Conservation (phyloP, 2,113 vertebrate genomes). For the Seriola aureovittata region DNA sequence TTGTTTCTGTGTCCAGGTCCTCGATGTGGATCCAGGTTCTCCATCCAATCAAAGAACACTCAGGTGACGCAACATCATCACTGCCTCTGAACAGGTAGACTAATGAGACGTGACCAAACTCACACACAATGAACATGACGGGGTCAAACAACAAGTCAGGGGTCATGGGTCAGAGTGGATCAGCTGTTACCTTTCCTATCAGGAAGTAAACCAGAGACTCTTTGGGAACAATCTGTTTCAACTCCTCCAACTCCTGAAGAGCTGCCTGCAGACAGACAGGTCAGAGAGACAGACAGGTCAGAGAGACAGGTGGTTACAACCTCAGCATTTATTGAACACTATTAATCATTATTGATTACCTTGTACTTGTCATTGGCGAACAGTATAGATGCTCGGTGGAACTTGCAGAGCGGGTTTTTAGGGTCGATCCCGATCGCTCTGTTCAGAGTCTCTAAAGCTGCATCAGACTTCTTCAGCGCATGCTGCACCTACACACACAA, state of each 20-base stretch:
- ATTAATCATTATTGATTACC: conserved; percentile 78
- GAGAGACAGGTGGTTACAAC: not conserved
- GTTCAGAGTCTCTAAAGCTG: conserved; percentile 97
- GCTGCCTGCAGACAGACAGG: conserved; percentile 87
- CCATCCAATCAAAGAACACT: too few species aligned
- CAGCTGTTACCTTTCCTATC: conserved; percentile 94
- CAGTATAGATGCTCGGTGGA: conserved; percentile 97
- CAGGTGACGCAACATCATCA: too few species aligned
- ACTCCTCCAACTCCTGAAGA: conserved; percentile 98
- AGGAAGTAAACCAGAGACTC: conserved; percentile 99
- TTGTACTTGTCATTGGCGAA: conserved; percentile 99
- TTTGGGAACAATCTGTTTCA: conserved; percentile 99
- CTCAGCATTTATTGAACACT: too few species aligned
- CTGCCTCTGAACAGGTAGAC: too few species aligned
- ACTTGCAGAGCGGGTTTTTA: conserved; percentile 99
- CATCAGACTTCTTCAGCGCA: conserved; percentile 96
- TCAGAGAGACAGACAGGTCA: not conserved
- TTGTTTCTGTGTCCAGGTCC: too few species aligned
- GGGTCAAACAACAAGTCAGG: not conserved
- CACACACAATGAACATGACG: too few species aligned
- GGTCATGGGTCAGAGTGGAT: not conserved
- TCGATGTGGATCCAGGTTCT: too few species aligned
- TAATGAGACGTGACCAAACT: too few species aligned
- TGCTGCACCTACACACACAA: conserved; percentile 90
- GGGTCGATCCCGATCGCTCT: conserved; percentile 97